Evolutionary conservation across 2,888 invertebrate genomes (phyloP), one percentile per base, ranked within the genome.

Genomic region (Drosophila tripunctata): DNA sequence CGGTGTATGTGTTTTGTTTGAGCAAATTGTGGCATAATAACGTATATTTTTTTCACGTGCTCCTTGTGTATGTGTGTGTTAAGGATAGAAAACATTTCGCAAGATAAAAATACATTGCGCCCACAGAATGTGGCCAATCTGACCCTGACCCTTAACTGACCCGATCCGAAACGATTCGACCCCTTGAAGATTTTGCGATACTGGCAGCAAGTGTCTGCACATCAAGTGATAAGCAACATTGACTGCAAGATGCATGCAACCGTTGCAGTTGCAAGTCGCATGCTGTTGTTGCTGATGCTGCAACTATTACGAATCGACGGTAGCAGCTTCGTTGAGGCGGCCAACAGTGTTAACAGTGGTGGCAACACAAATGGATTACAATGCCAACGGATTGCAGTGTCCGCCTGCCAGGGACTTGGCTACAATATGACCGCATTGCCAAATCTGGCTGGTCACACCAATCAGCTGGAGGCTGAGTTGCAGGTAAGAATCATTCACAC

Each of bases 351-450:
- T 27, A 58, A 19, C 19, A 21, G 19, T 27, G 80, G 66, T n/a
- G 66, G 67, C 60, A 63, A 35, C 60, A 15, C 76, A 19, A 89
- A 88, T 72, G 91, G 91, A 90, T 90, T 91, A 90, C 94, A 94
- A 89, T 97, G 97, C 91, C 96, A 97, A 92, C 93, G 94, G 87
- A 96, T 97, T 88, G 93, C 93, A 55, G 94, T 96, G 62, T 94
- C 96, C 40, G 93, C 96, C 91, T 97, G 97, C 90, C 94, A 94
- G 90, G 95, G 96, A 84, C 92, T 97, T 90, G 94, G 96, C 78
- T 97, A 97, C 92, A 97, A 97, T 92, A 94, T 95, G 92, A 97
- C 97, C 21, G 94, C 91, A 22, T 95, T 97, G 95, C 97, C 97
- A 48, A 97, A 97, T 92, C 93, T 96, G 67, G 94, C 96, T 91